phyloP scores from a whole-genome alignment of 2,113 vertebrate genomes.

The Periophthalmus modestus region DNA sequence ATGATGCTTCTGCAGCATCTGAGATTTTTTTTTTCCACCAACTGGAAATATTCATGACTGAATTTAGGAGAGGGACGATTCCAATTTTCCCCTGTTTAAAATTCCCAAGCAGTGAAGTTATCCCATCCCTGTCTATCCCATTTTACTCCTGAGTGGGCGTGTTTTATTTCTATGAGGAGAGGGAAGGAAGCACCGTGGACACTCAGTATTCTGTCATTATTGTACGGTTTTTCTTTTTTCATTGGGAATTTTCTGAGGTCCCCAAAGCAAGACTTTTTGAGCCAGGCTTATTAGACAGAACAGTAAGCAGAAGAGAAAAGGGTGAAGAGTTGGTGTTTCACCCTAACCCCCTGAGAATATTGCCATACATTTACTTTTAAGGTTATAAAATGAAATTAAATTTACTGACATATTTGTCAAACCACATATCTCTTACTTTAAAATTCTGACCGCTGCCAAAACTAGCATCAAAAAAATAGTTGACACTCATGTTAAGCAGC shows the following conservation, averaged over 20 bases:
- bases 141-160: conserved; percentile 63
- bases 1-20: conserved; percentile 47
- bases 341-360: no score
- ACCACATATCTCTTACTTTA: not conserved
- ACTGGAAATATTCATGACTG: conserved; percentile 74
- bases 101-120: conserved; percentile 77
- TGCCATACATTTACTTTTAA: no score
- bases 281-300: no score
- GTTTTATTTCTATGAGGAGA: conserved; percentile 54
- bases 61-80: conserved; percentile 69
- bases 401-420: not conserved
- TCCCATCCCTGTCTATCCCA: conserved; percentile 72
- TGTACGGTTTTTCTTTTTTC: conserved; percentile 11
- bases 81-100: conserved; percentile 82
- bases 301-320: no score
- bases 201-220: conserved; percentile 9
- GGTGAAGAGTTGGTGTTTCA: no score
- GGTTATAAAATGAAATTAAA: not conserved
- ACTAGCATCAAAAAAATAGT: not conserved
- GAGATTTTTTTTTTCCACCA: conserved; percentile 65
- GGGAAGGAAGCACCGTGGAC: conserved; percentile 18
- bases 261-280: no score
- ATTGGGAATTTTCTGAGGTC: not conserved
- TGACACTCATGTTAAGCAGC: conserved; percentile 6
- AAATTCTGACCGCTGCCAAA: not conserved